Conservation (phyloP, 1,140 invertebrate species). For the Nomia melanderi region DNA sequence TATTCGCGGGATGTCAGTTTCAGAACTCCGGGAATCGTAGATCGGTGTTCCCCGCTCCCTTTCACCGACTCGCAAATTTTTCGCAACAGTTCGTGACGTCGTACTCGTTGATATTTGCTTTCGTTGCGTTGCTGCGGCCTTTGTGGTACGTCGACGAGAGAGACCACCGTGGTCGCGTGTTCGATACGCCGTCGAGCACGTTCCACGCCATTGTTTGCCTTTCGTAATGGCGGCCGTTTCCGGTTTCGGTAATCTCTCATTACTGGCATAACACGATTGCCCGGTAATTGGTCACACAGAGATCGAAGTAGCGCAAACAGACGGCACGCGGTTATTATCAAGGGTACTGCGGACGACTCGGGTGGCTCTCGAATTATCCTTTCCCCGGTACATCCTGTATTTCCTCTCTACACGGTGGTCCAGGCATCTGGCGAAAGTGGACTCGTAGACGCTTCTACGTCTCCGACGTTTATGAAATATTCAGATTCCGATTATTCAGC, state of each 20-base stretch:
- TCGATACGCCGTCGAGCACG: conserved; percentile 47
- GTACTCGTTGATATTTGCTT: conserved; percentile 23
- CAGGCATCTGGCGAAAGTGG: not conserved
- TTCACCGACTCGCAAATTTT: conserved; percentile 38
- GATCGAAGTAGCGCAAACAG: not conserved
- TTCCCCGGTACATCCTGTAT: not conserved
- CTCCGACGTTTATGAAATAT: too few species aligned
- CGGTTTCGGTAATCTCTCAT: conserved; percentile 58
- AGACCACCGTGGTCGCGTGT: conserved; percentile 42
- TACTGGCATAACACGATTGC: conserved; percentile 42
- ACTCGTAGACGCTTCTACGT: too few species aligned
- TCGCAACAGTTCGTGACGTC: conserved; percentile 25
- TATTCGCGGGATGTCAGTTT: not conserved
- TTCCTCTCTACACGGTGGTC: not conserved
- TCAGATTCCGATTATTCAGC: too few species aligned
- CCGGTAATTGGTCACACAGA: conserved; percentile 39
- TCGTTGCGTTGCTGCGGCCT: conserved; percentile 15
- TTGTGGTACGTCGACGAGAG: conserved; percentile 11
- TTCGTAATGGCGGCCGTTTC: conserved; percentile 53
- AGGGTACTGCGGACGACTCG: not conserved
- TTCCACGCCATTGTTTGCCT: conserved; percentile 57
- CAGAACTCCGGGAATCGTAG: not conserved
- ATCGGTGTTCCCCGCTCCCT: conserved; percentile 32
- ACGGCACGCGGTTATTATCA: conserved; percentile 12
- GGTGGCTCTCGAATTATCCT: conserved; percentile 1